phyloP scores from a whole-genome alignment of 2,888 invertebrate species.

The Andrena praecox region DNA sequence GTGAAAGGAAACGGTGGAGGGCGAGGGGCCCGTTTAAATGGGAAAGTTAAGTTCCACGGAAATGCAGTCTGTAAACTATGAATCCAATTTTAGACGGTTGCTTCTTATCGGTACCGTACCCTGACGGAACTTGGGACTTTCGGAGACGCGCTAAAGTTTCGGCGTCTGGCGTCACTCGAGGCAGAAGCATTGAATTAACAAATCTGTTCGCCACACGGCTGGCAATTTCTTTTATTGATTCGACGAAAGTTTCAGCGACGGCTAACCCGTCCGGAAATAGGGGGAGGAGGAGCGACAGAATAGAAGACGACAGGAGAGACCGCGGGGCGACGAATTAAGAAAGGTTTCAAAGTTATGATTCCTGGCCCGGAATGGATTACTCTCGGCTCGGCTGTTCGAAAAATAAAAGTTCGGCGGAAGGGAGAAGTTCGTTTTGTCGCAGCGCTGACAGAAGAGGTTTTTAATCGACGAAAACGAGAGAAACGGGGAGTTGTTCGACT shows the following conservation, averaged over 20 bases:
- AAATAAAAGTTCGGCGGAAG: constrained; percentile 26
- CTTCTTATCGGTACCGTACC: constrained; percentile 50
- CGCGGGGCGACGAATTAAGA: constrained; percentile 40
- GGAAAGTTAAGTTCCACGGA: constrained; percentile 52
- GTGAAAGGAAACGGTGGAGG: constrained; percentile 31
- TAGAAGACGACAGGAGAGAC: neutral
- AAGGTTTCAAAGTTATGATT: constrained; percentile 50
- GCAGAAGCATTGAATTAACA: constrained; percentile 59
- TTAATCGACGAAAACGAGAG: neutral
- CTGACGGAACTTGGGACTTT: constrained; percentile 47
- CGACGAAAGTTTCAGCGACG: constrained; percentile 30
- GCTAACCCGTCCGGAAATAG: constrained; percentile 37
- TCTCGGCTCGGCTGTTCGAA: constrained; percentile 1
- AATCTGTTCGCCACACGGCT: constrained; percentile 49
- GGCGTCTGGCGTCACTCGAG: constrained; percentile 45
- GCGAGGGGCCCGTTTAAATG: constrained; percentile 46
- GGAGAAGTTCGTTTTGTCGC: neutral
- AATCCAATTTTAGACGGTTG: constrained; percentile 60
- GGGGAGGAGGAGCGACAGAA: neutral
- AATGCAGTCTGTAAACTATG: constrained; percentile 63
- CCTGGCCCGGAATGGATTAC: constrained; percentile 25
- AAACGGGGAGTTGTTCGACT: neutral
- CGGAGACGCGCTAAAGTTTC: constrained; percentile 34
- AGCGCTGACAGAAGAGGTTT: neutral
- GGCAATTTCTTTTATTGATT: constrained; percentile 64